Base-by-base conservation (phyloP, 2,797 vertebrate species). In the Sebastes taczanowskii region DNA sequence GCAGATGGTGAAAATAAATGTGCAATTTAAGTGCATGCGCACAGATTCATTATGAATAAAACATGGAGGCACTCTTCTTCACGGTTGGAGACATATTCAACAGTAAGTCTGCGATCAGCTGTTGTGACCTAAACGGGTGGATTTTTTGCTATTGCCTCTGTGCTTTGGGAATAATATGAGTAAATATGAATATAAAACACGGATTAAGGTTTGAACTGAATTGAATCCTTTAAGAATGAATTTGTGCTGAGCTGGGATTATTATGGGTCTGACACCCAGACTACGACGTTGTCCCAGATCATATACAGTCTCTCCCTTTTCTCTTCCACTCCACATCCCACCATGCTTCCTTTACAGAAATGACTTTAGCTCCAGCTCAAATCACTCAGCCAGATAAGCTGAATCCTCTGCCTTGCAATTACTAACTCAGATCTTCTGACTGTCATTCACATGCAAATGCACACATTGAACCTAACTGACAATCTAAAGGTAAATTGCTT, bases 351-450 rank as follows among this genome's bases (percentile, higher is more conserved):
- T 74, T 71, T 38, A 59, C 68, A 75, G 71, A 80, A 82, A 88
- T 90, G 3, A 77, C 75, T 63, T 89, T 86, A 80, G 67, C 71
- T 84, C 55, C 73, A 65, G 25, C 79, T 85, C 32, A 63, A 81
- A 86, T 85, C 78, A 64, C 72, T 80, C 79, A 59, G 53, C 78
- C 81, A 52, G 62, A 88, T 77, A 84, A 83, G 77, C 52, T 3
- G 56, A 89, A 82, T 69, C 84, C 35, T 81, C 49, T 78, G 23
- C 70, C 30, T 80, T 46, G 27, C 71, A 87, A 77, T 88, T 68
- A 71, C 38, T 22, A 27, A 78, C 32, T 58, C 22, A 27, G 4
- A 68, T 29, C 59, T 13, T 14, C 27, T 61, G 29, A 74, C 72
- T 81, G n/a, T 64, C 16, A 69, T 63, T 81, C 34, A 38, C 78